Conservation (phyloP, 2,888 invertebrate species). For the Synanthedon vespiformis region DNA sequence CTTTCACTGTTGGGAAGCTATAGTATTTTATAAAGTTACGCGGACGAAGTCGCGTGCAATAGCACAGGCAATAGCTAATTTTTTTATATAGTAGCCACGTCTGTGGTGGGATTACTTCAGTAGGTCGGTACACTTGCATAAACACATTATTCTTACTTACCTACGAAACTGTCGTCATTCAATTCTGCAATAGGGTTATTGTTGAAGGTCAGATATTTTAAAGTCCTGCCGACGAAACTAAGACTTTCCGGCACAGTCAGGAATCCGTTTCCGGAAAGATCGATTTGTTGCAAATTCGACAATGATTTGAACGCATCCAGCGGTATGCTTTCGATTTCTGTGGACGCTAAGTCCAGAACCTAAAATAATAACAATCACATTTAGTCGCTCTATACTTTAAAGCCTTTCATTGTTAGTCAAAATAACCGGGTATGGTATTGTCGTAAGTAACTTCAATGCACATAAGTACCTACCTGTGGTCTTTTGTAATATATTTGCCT, state of each 20-base stretch:
- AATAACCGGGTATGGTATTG: no score
- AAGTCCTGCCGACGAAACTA: slow-evolving; percentile 58
- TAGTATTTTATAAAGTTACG: no score
- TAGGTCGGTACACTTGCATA: no score
- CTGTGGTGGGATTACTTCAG: no score
- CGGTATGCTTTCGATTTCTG: slow-evolving; percentile 70
- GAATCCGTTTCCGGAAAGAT: slow-evolving; percentile 72
- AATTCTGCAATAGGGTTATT: slow-evolving; percentile 72
- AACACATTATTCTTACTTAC: slow-evolving; percentile 31
- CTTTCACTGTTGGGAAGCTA: no score
- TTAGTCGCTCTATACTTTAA: not conserved
- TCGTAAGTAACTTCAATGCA: no score
- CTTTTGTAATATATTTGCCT: no score
- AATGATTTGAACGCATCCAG: slow-evolving; percentile 62
- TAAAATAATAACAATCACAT: slow-evolving; percentile 18
- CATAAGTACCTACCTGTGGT: no score
- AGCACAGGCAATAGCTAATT: no score
- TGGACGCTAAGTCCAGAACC: slow-evolving; percentile 70
- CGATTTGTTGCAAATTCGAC: slow-evolving; percentile 62
- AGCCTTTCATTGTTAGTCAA: no score
- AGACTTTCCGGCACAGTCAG: slow-evolving; percentile 70
- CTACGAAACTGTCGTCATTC: slow-evolving; percentile 71
- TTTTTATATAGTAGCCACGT: no score
- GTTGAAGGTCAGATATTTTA: slow-evolving; percentile 72
- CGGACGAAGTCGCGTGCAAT: no score